A percentile compares a stretch with the other conserved stretches of the same genome.
Evolutionary conservation across 2,797 vertebrate genomes (phyloP).

Genomic region (Austrolebias charrua): DNA sequence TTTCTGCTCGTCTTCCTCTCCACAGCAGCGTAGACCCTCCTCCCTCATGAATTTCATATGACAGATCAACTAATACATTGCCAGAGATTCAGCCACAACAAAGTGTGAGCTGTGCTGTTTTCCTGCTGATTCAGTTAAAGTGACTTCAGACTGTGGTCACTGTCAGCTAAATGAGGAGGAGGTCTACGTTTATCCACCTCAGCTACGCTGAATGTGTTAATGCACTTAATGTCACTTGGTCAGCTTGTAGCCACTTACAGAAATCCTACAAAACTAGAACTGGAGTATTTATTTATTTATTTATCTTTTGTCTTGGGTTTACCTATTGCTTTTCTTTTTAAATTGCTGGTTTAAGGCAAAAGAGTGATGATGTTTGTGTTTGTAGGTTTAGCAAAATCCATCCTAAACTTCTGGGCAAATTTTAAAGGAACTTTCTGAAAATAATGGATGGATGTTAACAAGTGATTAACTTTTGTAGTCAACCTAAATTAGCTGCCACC

Average conservation of each 20-base stretch:
- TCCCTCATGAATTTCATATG: conserved; percentile 59
- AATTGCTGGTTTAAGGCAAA: no score
- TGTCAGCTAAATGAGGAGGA: conserved; percentile 33
- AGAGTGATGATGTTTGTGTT: no score
- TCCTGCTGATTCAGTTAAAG: conserved; percentile 23
- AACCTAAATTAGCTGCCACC: no score
- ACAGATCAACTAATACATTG: conserved; percentile 44
- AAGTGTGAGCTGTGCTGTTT: conserved; percentile 30
- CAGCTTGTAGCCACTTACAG: conserved; percentile 10
- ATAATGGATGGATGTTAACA: no score
- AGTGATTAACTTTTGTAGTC: no score
- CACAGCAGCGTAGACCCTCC: conserved; percentile 35
- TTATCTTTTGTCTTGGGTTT: conserved; percentile 36
- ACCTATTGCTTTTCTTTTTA: conserved; percentile 24
- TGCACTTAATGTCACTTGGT: conserved; percentile 17
- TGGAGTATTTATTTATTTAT: conserved; percentile 17
- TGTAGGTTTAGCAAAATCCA: no score
- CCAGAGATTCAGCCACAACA: conserved; percentile 38
- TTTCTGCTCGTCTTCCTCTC: conserved; percentile 42
- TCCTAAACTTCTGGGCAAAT: no score
- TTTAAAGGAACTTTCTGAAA: no score
- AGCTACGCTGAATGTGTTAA: not conserved
- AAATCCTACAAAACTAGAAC: conserved; percentile 39
- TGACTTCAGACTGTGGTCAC: conserved; percentile 31
- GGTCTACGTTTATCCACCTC: conserved; percentile 7